These are phyloP conservation scores for Stenichneumon culpator DNA, from an alignment of 2,888 invertebrate genomes.

Conservation along the genomic window DNA sequence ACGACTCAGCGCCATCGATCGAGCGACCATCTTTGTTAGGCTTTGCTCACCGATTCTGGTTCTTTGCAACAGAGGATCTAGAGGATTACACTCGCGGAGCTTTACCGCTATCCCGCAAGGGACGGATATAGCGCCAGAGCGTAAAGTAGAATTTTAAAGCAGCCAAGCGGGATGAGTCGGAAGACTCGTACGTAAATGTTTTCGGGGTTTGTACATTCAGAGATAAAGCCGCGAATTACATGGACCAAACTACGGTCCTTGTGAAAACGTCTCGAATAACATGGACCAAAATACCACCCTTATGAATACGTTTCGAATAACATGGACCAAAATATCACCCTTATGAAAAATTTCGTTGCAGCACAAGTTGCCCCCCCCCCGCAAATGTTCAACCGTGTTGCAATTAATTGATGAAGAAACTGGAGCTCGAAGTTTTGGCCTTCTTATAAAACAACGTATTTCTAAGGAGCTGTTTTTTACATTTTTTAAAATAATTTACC, in stretches of 20 bases:
- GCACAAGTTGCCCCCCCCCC: too few relatives aligned
- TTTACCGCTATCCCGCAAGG: conserved; percentile 29
- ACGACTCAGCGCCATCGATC: background rate
- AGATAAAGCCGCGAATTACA: too few relatives aligned
- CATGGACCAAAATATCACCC: too few relatives aligned
- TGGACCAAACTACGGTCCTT: too few relatives aligned
- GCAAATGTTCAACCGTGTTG: too few relatives aligned
- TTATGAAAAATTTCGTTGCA: too few relatives aligned
- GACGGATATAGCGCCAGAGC: conserved; percentile 29
- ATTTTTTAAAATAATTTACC: background rate
- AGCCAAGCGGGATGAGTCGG: background rate
- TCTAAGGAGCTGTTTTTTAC: background rate
- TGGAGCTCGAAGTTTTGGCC: too few relatives aligned
- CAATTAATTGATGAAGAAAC: too few relatives aligned
- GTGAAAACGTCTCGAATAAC: too few relatives aligned
- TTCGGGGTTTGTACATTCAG: conserved; percentile 22
- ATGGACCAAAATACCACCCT: too few relatives aligned
- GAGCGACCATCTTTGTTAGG: conserved; percentile 6
- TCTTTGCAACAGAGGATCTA: background rate
- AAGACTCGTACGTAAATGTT: background rate
- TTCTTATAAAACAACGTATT: background rate
- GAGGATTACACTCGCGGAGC: conserved; percentile 25
- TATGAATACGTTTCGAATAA: too few relatives aligned
- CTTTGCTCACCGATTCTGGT: conserved; percentile 2
- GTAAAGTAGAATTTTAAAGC: background rate